A percentile compares a stretch with the other conserved stretches of the same genome.
phyloP scores from a whole-genome alignment of 2,797 vertebrate genomes.

The Tiaroga cobitis region DNA sequence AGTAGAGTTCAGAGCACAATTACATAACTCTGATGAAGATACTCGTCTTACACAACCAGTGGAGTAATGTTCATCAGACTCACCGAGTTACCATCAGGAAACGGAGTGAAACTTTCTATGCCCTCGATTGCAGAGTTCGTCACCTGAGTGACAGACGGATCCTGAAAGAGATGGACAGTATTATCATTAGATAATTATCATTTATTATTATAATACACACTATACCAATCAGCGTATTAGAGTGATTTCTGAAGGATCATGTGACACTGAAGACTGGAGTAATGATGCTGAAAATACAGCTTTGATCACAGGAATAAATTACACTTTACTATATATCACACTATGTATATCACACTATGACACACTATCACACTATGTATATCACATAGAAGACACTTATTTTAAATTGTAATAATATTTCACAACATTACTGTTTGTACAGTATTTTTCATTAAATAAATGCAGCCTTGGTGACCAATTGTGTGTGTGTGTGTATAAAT shows the following conservation, averaged over 20 bases:
- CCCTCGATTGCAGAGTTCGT: slow-evolving; percentile 68
- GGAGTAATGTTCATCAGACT: slow-evolving; percentile 24
- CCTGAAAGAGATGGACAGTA: slow-evolving; percentile 67
- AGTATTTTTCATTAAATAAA: not conserved
- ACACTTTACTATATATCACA: rapidly evolving
- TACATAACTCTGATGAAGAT: not conserved
- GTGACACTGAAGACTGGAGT: not conserved
- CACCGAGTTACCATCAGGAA: slow-evolving; percentile 69
- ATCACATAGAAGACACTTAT: not conserved
- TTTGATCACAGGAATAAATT: not conserved
- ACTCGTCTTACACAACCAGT: not conserved
- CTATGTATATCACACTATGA: too few relatives aligned
- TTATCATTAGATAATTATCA: not conserved
- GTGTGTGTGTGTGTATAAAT: too few relatives aligned
- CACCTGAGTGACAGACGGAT: slow-evolving; percentile 77
- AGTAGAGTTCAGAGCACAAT: not conserved
- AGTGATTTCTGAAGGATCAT: not conserved
- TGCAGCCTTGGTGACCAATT: too few relatives aligned
- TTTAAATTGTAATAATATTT: not conserved
- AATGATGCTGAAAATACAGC: not conserved
- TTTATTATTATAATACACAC: not conserved
- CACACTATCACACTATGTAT: too few relatives aligned
- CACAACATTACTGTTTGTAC: not conserved
- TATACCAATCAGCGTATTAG: not conserved
- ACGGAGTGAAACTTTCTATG: slow-evolving; percentile 73